These are phyloP conservation scores for Scaptomyza caliginosa DNA, from an alignment of 2,888 invertebrate species.

Conservation along the genomic window DNA sequence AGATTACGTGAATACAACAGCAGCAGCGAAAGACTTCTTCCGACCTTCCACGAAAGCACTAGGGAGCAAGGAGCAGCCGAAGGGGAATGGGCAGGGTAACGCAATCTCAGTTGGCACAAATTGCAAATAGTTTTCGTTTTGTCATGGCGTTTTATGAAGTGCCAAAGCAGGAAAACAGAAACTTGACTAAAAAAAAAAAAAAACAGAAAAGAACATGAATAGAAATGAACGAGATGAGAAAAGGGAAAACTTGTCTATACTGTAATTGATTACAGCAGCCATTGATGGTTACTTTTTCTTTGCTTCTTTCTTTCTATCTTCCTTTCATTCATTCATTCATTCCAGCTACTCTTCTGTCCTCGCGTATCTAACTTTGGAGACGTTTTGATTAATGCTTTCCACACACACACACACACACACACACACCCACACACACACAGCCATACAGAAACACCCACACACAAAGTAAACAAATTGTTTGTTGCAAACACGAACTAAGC, in stretches of 20 bases:
- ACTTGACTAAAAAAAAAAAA: slow-evolving; percentile 11
- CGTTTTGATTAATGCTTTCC: slow-evolving; percentile 52
- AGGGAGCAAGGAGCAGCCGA: background rate
- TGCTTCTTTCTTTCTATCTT: background rate
- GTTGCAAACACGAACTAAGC: background rate
- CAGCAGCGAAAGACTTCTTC: background rate
- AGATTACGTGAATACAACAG: slow-evolving; percentile 14
- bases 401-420: background rate
- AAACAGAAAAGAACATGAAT: too few species aligned
- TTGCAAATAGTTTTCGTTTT: slow-evolving; percentile 54
- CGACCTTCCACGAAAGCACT: background rate
- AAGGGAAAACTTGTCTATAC: slow-evolving; percentile 18
- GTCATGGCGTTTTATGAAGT: slow-evolving; percentile 44
- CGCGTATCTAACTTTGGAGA: slow-evolving; percentile 29
- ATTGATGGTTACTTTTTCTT: slow-evolving; percentile 27
- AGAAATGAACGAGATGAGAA: background rate
- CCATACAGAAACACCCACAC: background rate
- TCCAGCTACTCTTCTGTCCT: background rate
- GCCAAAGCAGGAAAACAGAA: slow-evolving; percentile 21
- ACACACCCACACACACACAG: background rate
- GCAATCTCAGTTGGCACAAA: slow-evolving; percentile 33
- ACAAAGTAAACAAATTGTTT: slow-evolving; percentile 34
- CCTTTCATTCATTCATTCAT: background rate
- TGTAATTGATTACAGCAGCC: slow-evolving; percentile 47
- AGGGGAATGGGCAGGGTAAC: background rate